Conservation (phyloP, 2,888 invertebrate species). For the Pteria penguin region DNA sequence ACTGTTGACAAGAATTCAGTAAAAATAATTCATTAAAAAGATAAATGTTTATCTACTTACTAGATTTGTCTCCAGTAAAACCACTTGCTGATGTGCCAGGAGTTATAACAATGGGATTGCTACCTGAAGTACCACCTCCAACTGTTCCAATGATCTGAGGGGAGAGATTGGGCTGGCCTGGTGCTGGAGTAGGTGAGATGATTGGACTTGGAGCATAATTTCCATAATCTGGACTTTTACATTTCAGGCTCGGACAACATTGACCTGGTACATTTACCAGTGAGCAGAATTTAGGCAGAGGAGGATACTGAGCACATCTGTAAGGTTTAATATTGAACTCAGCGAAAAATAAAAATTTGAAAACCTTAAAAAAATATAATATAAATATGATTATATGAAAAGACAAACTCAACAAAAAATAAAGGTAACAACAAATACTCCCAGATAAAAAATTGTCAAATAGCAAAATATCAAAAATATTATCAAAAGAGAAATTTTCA, state of each 20-base stretch:
- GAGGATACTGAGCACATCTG: conserved; percentile 67
- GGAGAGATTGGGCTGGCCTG: conserved; percentile 52
- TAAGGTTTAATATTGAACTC: neutral
- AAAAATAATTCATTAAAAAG: too few species aligned
- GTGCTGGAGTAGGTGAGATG: conserved; percentile 60
- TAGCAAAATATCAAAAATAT: too few species aligned
- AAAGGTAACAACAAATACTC: too few species aligned
- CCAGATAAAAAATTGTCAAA: too few species aligned
- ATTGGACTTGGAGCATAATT: conserved; percentile 63
- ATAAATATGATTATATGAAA: too few species aligned
- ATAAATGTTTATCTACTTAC: conserved; percentile 21
- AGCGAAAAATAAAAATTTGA: too few species aligned
- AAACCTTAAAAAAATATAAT: too few species aligned
- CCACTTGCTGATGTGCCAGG: conserved; percentile 26
- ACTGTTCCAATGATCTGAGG: conserved; percentile 42
- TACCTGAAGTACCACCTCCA: conserved; percentile 20
- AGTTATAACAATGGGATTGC: neutral
- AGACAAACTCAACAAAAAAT: too few species aligned
- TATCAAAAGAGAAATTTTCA: too few species aligned
- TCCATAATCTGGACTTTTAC: conserved; percentile 64
- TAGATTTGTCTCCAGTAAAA: conserved; percentile 32
- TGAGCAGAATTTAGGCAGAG: conserved; percentile 63
- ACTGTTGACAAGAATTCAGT: too few species aligned
- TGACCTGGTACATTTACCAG: conserved; percentile 63
- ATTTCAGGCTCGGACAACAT: conserved; percentile 65